A percentile compares a stretch with the other conserved stretches of the same genome.
These are phyloP conservation scores for Cardiocondyla obscurior DNA, from an alignment of 1,140 invertebrate species.

Conservation along the genomic window DNA sequence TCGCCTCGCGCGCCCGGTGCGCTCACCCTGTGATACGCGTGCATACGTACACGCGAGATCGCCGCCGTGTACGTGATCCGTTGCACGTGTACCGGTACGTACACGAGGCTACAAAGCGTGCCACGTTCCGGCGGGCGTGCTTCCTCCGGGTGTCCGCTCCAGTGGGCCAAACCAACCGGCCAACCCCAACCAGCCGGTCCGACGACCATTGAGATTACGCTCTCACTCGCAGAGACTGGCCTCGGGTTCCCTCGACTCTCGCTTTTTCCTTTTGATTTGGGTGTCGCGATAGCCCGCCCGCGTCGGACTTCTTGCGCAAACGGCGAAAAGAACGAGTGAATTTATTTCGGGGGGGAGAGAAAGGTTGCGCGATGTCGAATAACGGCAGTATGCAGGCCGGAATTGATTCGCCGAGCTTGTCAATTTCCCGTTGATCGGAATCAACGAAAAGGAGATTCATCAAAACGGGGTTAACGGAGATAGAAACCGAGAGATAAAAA, in stretches of 20 bases:
- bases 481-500: too few relatives aligned
- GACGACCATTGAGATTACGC: constrained; percentile 78
- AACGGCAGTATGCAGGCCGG: neutral
- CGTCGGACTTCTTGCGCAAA: constrained; percentile 44
- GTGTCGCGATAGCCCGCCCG: constrained; percentile 69
- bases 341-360: constrained; percentile 33
- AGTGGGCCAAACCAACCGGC: constrained; percentile 83
- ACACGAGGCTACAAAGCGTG: constrained; percentile 81
- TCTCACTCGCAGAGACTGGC: constrained; percentile 63
- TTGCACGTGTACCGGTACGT: constrained; percentile 71
- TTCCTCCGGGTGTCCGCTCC: constrained; percentile 84
- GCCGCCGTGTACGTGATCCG: constrained; percentile 36
- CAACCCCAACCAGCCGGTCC: constrained; percentile 76
- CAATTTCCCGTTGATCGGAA: neutral
- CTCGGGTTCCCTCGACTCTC: constrained; percentile 70
- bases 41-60: constrained; percentile 47
- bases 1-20: constrained; percentile 53
- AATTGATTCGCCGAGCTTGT: neutral
- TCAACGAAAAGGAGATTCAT: neutral
- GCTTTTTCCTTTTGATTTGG: constrained; percentile 72
- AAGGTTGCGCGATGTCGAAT: constrained; percentile 31
- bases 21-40: constrained; percentile 61
- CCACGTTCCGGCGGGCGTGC: constrained; percentile 83
- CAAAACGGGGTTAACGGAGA: neutral
- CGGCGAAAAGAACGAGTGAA: constrained; percentile 26